Evolutionary conservation across 2,888 invertebrate species (phyloP).

Genomic region (Andrena dorsata): DNA sequence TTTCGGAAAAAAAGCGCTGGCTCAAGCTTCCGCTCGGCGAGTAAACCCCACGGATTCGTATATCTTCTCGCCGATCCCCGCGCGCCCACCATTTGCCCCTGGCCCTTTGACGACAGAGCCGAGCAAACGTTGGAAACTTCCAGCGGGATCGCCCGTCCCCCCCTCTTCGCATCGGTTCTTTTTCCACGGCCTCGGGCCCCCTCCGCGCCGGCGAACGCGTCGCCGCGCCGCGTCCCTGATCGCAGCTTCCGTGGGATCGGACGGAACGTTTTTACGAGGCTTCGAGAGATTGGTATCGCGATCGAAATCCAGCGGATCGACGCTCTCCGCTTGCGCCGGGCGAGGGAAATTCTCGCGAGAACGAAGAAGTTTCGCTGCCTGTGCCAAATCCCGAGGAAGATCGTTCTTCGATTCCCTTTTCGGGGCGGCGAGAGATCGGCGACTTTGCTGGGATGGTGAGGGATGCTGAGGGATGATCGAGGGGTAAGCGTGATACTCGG

Average conservation of each 20-base stretch:
- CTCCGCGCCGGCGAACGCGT: not conserved
- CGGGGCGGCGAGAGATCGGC: not conserved
- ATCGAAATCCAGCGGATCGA: slow-evolving; percentile 14
- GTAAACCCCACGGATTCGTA: slow-evolving; percentile 61
- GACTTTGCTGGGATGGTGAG: not conserved
- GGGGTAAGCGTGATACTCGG: no score
- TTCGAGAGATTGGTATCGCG: slow-evolving; percentile 26
- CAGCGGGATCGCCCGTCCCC: not conserved
- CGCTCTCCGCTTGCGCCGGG: not conserved
- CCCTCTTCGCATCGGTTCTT: not conserved
- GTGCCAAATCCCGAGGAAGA: not conserved
- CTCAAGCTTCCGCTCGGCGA: slow-evolving; percentile 33
- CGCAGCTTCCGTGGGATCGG: slow-evolving; percentile 5
- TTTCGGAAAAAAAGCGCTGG: slow-evolving; percentile 33
- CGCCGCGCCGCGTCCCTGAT: slow-evolving; percentile 6
- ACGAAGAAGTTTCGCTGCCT: not conserved
- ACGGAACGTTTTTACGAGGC: not conserved
- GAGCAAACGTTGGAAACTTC: slow-evolving; percentile 26
- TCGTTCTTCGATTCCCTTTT: not conserved
- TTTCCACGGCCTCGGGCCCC: not conserved
- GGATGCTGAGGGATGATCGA: no score
- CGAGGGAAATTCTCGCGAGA: not conserved
- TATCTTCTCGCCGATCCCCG: slow-evolving; percentile 30
- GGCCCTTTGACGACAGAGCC: slow-evolving; percentile 28
- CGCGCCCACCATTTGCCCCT: not conserved